Conservation (phyloP, 2,113 vertebrate genomes). For the Hyperoodon ampullatus region DNA sequence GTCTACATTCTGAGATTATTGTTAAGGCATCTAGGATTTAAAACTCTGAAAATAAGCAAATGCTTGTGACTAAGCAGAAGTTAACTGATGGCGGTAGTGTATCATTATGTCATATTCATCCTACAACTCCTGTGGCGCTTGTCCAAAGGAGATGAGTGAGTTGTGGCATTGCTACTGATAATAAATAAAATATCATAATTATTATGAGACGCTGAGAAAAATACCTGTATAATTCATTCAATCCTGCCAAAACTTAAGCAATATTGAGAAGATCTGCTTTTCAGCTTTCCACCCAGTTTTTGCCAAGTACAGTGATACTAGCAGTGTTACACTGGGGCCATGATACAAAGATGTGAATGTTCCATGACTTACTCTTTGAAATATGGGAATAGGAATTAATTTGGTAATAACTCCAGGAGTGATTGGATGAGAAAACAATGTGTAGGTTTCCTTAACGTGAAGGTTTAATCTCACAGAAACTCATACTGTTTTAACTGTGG, state of each 20-base stretch:
- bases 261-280: conserved; percentile 34
- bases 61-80: conserved; percentile 32
- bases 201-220: conserved; percentile 36
- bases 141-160: background rate
- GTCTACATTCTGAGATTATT: background rate
- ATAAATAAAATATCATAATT: conserved; percentile 36
- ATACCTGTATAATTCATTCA: background rate
- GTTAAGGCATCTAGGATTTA: background rate
- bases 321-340: background rate
- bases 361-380: conserved; percentile 32
- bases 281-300: conserved; percentile 2
- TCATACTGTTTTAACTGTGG: background rate
- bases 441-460: conserved; percentile 23
- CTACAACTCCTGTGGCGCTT: background rate
- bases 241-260: conserved; percentile 1
- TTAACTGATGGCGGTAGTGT: background rate
- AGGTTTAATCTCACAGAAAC: background rate
- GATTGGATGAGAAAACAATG: background rate
- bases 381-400: conserved; percentile 33
- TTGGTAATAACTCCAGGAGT: conserved; percentile 26
- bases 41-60: background rate
- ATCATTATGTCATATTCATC: background rate
- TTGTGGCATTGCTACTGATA: conserved; percentile 20
- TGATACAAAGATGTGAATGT: background rate
- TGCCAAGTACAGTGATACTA: background rate